Evolutionary conservation across 2,113 vertebrate species (phyloP).

Genomic region (Clarias gariepinus): DNA sequence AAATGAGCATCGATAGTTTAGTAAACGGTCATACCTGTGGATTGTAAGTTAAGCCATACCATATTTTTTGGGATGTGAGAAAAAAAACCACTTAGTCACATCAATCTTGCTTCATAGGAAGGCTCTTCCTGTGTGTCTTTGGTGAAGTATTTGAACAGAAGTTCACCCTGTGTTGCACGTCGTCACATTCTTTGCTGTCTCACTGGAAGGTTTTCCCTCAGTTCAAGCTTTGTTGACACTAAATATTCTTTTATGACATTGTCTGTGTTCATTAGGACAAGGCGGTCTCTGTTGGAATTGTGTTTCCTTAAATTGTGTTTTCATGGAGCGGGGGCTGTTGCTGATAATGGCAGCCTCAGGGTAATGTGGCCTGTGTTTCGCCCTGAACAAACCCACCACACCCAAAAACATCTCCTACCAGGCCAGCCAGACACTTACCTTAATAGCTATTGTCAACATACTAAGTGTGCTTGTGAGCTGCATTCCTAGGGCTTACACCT

Average conservation of each 20-base stretch:
- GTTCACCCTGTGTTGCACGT: not conserved
- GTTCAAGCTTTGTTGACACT: constrained; percentile 36
- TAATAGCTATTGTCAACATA: constrained; percentile 12
- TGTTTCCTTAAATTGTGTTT: constrained; percentile 9
- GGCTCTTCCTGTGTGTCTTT: not conserved
- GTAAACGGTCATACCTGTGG: not conserved
- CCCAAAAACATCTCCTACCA: constrained; percentile 28
- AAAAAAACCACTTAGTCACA: not conserved
- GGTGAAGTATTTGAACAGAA: not conserved
- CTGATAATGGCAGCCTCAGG: constrained; percentile 27
- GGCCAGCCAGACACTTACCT: not conserved
- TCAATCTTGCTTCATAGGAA: not conserved
- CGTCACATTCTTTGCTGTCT: constrained; percentile 8
- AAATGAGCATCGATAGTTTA: not conserved
- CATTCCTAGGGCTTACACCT: constrained; percentile 4
- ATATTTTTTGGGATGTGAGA: not conserved
- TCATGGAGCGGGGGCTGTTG: not conserved
- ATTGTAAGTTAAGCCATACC: not conserved
- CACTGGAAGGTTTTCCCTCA: not conserved
- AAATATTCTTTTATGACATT: constrained; percentile 26
- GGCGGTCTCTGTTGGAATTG: constrained; percentile 12
- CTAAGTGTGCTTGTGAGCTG: constrained; percentile 10
- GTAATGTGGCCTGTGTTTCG: constrained; percentile 14
- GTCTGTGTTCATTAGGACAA: constrained; percentile 6
- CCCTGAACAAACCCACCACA: constrained; percentile 48